A percentile compares a stretch with the other conserved stretches of the same genome.
Evolutionary conservation across 1,140 invertebrate species (phyloP).

Genomic region (Caenorhabditis tropicalis): DNA sequence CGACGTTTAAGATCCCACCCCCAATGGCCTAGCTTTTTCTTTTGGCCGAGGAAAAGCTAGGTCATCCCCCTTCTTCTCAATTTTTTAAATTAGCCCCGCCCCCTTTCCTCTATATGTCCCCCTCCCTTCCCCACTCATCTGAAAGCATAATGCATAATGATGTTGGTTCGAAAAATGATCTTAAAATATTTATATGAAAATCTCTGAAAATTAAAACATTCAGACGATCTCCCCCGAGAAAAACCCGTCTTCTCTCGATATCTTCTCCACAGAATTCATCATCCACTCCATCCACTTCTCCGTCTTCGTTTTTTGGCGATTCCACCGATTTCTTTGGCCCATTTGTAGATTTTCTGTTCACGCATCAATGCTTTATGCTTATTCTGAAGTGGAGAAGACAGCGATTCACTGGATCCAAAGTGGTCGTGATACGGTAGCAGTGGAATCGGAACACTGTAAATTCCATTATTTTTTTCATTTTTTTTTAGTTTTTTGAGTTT

Average conservation of each 20-base stretch:
- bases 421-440: slow-evolving; percentile 16
- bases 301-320: slow-evolving; percentile 12
- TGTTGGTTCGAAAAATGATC: slow-evolving; percentile 3
- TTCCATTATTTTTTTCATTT: background rate
- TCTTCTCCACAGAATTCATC: background rate
- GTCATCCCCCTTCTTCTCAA: background rate
- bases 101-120: background rate
- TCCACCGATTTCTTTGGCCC: slow-evolving; percentile 19
- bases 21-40: background rate
- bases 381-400: background rate
- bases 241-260: too few species aligned
- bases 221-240: too few species aligned
- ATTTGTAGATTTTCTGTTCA: slow-evolving; percentile 22
- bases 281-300: background rate
- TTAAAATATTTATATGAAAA: background rate
- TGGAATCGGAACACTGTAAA: slow-evolving; percentile 17
- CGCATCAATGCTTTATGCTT: slow-evolving; percentile 6
- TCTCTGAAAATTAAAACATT: background rate
- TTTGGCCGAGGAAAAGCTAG: background rate
- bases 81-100: background rate
- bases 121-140: background rate
- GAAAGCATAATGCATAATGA: background rate
- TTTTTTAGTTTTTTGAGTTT: background rate
- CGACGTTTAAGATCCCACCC: too few species aligned
- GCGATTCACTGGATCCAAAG: background rate